Percentiles rank a stretch among this genome's conserved stretches.
phyloP scores from a whole-genome alignment of 1,140 invertebrate species.

The Meloidogyne hapla region DNA sequence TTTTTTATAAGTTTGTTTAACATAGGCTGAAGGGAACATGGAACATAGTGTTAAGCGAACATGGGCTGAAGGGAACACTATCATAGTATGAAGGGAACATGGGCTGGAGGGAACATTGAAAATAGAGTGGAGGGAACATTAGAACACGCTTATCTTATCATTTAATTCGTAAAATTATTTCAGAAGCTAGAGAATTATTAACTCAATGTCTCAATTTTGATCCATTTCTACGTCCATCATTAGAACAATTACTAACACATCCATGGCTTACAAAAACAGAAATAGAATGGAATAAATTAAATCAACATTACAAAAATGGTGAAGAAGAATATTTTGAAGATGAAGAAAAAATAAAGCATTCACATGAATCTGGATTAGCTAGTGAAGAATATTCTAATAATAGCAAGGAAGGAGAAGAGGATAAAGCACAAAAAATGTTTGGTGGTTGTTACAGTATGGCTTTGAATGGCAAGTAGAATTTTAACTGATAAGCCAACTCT shows the following conservation, averaged over 20 bases:
- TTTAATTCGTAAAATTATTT: background rate
- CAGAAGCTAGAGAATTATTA: slow-evolving; percentile 38
- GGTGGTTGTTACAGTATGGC: background rate
- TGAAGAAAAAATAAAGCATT: background rate
- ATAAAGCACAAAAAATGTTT: background rate
- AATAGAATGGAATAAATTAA: slow-evolving; percentile 32
- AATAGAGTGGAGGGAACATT: too few relatives aligned
- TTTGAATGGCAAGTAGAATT: background rate
- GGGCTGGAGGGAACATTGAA: background rate
- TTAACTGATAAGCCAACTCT: too few relatives aligned
- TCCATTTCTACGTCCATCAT: slow-evolving; percentile 29
- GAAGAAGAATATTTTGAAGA: slow-evolving; percentile 5
- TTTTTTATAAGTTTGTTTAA: background rate
- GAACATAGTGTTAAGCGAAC: too few relatives aligned
- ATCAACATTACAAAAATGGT: background rate
- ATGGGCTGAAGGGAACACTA: too few relatives aligned
- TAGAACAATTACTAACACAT: slow-evolving; percentile 39
- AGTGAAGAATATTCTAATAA: slow-evolving; percentile 8
- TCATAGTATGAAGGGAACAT: too few relatives aligned
- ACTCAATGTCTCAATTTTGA: slow-evolving; percentile 42
- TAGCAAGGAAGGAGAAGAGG: background rate
- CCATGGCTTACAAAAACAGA: slow-evolving; percentile 30
- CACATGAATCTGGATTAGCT: slow-evolving; percentile 12
- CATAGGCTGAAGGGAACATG: too few relatives aligned
- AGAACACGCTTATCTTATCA: too few relatives aligned